Evolutionary conservation across 2,888 invertebrate species (phyloP).

Genomic region (Stictocephala bisonia): DNA sequence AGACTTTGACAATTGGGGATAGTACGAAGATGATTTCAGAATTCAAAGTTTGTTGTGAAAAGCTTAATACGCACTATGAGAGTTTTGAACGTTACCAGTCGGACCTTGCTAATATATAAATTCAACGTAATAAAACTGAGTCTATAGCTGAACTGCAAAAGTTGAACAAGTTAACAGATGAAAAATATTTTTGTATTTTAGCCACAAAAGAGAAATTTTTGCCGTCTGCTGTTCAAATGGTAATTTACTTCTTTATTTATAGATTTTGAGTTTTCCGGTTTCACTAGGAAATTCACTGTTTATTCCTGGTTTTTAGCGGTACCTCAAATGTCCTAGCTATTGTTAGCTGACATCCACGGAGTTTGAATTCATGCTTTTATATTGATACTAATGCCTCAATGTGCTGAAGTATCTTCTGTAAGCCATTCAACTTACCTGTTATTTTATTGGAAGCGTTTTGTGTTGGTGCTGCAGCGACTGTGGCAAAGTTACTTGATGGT

Average conservation of each 20-base stretch:
- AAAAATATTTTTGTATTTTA: neutral
- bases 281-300: too few species aligned
- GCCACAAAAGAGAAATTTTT: slow-evolving; percentile 2
- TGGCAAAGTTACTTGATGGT: slow-evolving; percentile 71
- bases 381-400: neutral
- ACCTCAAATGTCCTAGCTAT: too few species aligned
- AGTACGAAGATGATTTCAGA: neutral
- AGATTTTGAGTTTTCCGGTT: too few species aligned
- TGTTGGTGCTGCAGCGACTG: slow-evolving; percentile 69
- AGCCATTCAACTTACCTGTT: slow-evolving; percentile 42
- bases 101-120: neutral
- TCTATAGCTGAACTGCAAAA: neutral
- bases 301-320: too few species aligned
- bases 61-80: neutral
- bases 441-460: slow-evolving; percentile 58
- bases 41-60: neutral
- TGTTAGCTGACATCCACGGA: too few species aligned
- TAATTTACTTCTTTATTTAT: too few species aligned
- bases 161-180: neutral
- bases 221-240: neutral
- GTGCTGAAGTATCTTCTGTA: neutral
- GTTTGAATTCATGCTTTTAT: too few species aligned
- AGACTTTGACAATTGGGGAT: neutral
- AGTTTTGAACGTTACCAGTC: neutral
- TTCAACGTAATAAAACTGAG: neutral